Evolutionary conservation across 2,888 invertebrate genomes (phyloP), one percentile per base, ranked within the genome.

Genomic region (Eupithecia tripunctaria): DNA sequence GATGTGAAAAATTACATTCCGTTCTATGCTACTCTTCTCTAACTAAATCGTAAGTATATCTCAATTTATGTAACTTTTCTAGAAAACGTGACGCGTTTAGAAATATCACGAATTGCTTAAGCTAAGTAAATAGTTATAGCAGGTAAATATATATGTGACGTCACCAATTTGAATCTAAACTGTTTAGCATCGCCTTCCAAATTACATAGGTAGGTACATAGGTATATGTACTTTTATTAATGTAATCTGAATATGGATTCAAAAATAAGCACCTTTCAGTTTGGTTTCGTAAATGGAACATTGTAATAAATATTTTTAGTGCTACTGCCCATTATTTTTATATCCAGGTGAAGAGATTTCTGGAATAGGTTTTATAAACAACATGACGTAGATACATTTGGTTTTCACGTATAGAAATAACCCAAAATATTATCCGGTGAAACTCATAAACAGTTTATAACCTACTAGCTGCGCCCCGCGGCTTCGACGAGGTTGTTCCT

Each of bases 101-200:
- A 59, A 59, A 68, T 10, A 68, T 59, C 67, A 36, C 38, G 67
- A 68, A 32, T 67, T 67, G 43, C n/a, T 51, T 68, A 59, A 15
- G 27, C 36, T 68, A 59, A 18, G 38, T 67, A 59, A 38, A 59
- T 41, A 59, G 14, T 27, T 51, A 25, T 60, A n/a, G n/a, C 38
- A 38, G 38, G 38, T 68, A 60, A 41, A 60, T 41, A 59, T 15
- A 6, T 51, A 25, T 60, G 15, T 47, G 25, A 71, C 76, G 78
- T 77, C 67, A 72, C n/a, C 56, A 63, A 27, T 60, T 66, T 21
- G 43, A 27, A 41, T 70, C 38, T 80, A 73, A 72, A 78, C 72
- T 73, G 72, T 79, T 79, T 81, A 75, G 68, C 77, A 72, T 18
- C 18, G 67, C 67, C 67, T 69, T 78, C 73, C 63, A 71, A 78